Percentiles rank a stretch among this genome's conserved stretches.
Conservation (phyloP, 2,113 vertebrate species). For the Aptenodytes patagonicus region DNA sequence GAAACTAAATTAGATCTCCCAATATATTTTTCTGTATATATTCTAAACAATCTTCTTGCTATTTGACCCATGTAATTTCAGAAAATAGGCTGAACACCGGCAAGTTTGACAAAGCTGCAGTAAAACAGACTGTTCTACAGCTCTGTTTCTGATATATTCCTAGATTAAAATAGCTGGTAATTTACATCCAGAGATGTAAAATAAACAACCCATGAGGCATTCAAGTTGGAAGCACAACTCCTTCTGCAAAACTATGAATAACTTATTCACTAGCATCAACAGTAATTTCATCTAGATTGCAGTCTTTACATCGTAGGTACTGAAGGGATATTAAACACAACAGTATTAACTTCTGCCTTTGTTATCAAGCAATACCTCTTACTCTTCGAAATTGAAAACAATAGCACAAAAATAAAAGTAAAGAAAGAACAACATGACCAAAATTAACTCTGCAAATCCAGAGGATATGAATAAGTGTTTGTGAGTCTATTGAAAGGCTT, state of each 20-base stretch:
- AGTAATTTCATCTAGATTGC: conserved; percentile 60
- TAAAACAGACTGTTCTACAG: conserved; percentile 11
- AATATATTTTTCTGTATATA: conserved; percentile 24
- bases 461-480: background rate
- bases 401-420: conserved; percentile 23
- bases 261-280: conserved; percentile 54
- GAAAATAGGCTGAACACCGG: conserved; percentile 36
- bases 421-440: background rate
- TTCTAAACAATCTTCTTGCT: conserved; percentile 69
- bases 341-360: conserved; percentile 59
- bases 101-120: conserved; percentile 37
- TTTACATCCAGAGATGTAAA: conserved; percentile 66
- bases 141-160: conserved; percentile 48
- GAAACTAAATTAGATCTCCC: conserved; percentile 55
- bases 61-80: conserved; percentile 66
- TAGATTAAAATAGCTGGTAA: conserved; percentile 60
- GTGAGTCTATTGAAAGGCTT: background rate
- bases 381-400: conserved; percentile 46
- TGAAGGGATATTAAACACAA: conserved; percentile 56
- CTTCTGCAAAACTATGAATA: conserved; percentile 57
- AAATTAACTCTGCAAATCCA: conserved; percentile 12
- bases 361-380: conserved; percentile 31
- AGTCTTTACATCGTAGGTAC: conserved; percentile 3
- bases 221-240: conserved; percentile 41
- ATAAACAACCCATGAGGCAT: conserved; percentile 50